Evolutionary conservation across 2,113 vertebrate genomes (phyloP).

Genomic region (Macaca fascicularis): T2T-MFA8v1.1 NC_088376.1:105166501-105167000

Average conservation of each 20-base stretch:
- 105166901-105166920: not conserved
- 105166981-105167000: not conserved
- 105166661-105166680: not conserved
- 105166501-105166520: not conserved
- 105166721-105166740: not conserved
- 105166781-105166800: not conserved
- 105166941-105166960: not conserved
- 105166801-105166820: not conserved
- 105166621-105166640: not conserved
- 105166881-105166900: not conserved
- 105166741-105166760: not conserved
- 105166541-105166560: not conserved
- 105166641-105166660: not conserved
- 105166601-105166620: not conserved
- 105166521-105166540: not conserved
- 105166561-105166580: not conserved
- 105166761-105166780: not conserved
- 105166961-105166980: not conserved
- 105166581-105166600: not conserved
- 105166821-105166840: not conserved
- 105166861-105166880: not conserved
- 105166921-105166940: not conserved
- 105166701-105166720: not conserved
- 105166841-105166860: not conserved
- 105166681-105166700: not conserved